These are phyloP conservation scores for Solenopsis fugax DNA, from an alignment of 1,140 invertebrate species.

Conservation along the genomic window DNA sequence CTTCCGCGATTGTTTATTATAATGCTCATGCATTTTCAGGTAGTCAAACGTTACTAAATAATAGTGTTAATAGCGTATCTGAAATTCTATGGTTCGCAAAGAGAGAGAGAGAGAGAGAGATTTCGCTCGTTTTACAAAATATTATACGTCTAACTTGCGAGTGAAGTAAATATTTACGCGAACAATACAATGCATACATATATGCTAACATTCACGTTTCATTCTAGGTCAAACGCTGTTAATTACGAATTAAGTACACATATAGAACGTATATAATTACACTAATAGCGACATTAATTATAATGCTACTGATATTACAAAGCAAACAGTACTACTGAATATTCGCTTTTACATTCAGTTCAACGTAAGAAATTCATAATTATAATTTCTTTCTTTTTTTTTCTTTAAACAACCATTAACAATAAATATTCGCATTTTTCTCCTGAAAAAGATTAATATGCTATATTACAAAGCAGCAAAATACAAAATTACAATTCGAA, in stretches of 20 bases:
- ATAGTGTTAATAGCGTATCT: conserved; percentile 33
- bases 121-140: conserved; percentile 54
- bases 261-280: conserved; percentile 56
- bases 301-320: conserved; percentile 52
- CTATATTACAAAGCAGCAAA: neutral
- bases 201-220: conserved; percentile 52
- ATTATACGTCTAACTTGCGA: conserved; percentile 52
- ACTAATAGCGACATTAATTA: conserved; percentile 64
- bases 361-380: conserved; percentile 26
- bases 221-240: conserved; percentile 61
- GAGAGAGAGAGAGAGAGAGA: conserved; percentile 39
- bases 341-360: conserved; percentile 18
- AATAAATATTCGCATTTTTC: neutral
- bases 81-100: conserved; percentile 43
- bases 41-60: conserved; percentile 34
- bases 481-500: neutral
- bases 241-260: conserved; percentile 62
- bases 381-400: neutral
- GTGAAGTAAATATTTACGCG: conserved; percentile 56
- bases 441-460: neutral
- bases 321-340: conserved; percentile 40
- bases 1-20: conserved; percentile 31
- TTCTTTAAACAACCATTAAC: neutral
- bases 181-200: conserved; percentile 23
- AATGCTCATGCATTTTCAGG: conserved; percentile 40